Conservation (phyloP, 1,140 invertebrate species). For the Protaetia brevitarsis region DNA sequence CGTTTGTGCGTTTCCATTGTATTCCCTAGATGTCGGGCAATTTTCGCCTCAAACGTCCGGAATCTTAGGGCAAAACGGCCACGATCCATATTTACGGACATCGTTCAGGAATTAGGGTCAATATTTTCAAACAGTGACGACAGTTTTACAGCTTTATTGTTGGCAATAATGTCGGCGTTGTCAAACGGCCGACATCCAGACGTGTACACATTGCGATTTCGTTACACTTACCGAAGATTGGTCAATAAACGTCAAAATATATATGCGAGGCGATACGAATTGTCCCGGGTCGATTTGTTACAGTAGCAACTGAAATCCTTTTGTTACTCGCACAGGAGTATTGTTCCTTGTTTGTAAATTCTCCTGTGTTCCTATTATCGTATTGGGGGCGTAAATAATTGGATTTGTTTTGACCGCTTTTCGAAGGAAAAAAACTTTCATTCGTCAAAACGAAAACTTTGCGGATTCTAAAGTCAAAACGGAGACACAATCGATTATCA, state of each 20-base stretch:
- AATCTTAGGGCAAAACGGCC: background rate
- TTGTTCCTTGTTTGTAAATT: background rate
- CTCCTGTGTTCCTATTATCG: background rate
- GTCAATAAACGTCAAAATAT: slow-evolving; percentile 28
- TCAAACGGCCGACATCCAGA: slow-evolving; percentile 20
- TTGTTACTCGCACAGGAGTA: too few relatives aligned
- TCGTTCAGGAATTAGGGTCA: slow-evolving; percentile 19
- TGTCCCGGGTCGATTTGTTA: slow-evolving; percentile 1
- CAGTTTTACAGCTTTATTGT: slow-evolving; percentile 26
- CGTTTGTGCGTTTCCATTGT: background rate
- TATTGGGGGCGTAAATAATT: background rate
- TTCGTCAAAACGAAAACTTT: background rate
- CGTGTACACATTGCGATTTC: slow-evolving; percentile 5
- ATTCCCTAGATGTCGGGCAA: background rate
- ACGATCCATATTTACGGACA: background rate
- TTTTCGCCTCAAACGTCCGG: background rate
- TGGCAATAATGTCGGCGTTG: slow-evolving; percentile 23
- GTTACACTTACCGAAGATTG: slow-evolving; percentile 24
- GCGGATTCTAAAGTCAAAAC: background rate
- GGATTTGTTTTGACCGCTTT: background rate
- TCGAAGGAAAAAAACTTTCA: background rate
- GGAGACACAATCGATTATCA: background rate
- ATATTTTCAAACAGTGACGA: slow-evolving; percentile 28
- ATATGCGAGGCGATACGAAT: background rate
- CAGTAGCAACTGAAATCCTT: slow-evolving; percentile 12